phyloP scores from a whole-genome alignment of 2,113 vertebrate species.

The Charina bottae region DNA sequence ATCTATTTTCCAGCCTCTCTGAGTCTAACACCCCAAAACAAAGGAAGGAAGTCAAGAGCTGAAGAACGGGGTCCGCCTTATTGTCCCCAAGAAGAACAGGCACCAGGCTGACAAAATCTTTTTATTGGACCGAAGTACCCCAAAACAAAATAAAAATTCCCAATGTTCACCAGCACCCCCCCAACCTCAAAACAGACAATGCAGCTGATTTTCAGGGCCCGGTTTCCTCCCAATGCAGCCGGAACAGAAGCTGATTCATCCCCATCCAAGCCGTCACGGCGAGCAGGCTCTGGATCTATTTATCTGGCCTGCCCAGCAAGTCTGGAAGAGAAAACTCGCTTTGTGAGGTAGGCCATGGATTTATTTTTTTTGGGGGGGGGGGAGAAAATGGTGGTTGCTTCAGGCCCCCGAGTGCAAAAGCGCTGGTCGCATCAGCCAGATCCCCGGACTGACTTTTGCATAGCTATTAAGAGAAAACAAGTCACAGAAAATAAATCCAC shows the following conservation, averaged over 20 bases:
- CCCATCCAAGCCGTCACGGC: neutral
- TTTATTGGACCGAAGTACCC: neutral
- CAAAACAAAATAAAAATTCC: neutral
- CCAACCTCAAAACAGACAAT: neutral
- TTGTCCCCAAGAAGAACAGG: neutral
- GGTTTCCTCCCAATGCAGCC: too few relatives aligned
- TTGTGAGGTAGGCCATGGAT: neutral
- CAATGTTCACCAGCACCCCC: too few relatives aligned
- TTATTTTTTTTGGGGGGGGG: neutral
- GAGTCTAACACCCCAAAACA: too few relatives aligned
- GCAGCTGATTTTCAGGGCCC: neutral
- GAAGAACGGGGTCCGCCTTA: neutral
- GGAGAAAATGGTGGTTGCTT: neutral
- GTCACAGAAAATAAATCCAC: neutral
- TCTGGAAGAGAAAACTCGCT: neutral
- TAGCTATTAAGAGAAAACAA: neutral
- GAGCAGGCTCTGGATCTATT: neutral
- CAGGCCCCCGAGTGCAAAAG: neutral
- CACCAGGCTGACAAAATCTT: neutral
- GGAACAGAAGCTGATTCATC: neutral
- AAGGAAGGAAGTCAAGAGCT: too few relatives aligned
- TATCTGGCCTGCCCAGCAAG: neutral
- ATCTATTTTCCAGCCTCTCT: too few relatives aligned
- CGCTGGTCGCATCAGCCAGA: neutral
- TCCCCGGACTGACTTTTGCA: neutral